Conservation (phyloP, 1,140 invertebrate genomes). For the Drosophila tsacasi region DNA sequence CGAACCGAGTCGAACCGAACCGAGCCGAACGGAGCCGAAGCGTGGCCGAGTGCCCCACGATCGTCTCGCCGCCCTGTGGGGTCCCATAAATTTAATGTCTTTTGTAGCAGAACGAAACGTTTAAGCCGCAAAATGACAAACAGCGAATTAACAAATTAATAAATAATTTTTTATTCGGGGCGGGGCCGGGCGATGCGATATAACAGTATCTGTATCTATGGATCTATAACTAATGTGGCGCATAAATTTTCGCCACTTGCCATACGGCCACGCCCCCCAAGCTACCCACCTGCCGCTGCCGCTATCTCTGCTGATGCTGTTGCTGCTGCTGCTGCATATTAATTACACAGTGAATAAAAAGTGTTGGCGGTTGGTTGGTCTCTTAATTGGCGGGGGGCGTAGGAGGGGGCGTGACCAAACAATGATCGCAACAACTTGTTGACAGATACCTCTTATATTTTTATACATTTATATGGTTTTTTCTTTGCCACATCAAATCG, state of each 20-base stretch:
- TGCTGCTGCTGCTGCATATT: slow-evolving; percentile 62
- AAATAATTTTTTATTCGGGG: slow-evolving; percentile 67
- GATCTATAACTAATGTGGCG: slow-evolving; percentile 67
- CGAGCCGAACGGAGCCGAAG: slow-evolving; percentile 36
- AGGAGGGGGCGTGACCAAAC: slow-evolving; percentile 49
- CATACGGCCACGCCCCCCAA: slow-evolving; percentile 45
- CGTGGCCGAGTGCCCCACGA: slow-evolving; percentile 45
- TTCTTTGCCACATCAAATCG: slow-evolving; percentile 62
- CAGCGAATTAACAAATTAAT: slow-evolving; percentile 85
- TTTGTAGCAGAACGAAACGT: slow-evolving; percentile 83
- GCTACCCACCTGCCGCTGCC: slow-evolving; percentile 26
- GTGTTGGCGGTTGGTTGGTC: slow-evolving; percentile 41
- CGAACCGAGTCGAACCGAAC: background rate
- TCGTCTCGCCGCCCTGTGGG: slow-evolving; percentile 31
- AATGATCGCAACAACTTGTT: slow-evolving; percentile 75
- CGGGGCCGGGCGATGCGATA: slow-evolving; percentile 29
- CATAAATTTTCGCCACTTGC: slow-evolving; percentile 71
- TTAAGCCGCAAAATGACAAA: slow-evolving; percentile 84
- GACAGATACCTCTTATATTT: slow-evolving; percentile 40
- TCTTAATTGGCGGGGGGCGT: slow-evolving; percentile 56
- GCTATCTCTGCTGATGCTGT: slow-evolving; percentile 38
- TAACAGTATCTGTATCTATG: slow-evolving; percentile 60
- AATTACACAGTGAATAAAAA: slow-evolving; percentile 50
- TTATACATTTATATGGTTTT: background rate
- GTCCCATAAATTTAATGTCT: slow-evolving; percentile 79